Evolutionary conservation across 2,888 invertebrate genomes (phyloP), one percentile per base, ranked within the genome.

Genomic region (Pyrrhosoma nymphula): DNA sequence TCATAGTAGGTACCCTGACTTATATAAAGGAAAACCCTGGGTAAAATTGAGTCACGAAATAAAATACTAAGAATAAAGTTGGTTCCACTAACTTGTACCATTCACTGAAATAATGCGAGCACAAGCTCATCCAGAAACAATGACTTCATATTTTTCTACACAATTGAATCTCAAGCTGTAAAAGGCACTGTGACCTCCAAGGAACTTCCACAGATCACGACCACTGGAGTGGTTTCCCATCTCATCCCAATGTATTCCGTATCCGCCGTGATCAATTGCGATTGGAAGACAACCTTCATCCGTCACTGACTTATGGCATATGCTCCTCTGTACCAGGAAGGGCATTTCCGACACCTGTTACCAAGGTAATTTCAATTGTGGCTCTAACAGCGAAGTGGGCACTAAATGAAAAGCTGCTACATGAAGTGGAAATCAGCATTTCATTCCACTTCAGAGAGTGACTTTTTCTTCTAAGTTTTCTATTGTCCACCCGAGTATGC

Each of bases 261-360:
- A 39, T 93, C 93, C 55, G 47, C 63, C 93, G 63, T 56, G 93
- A 93, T 93, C 47, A 69, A 93, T 75, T 93, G 93, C 55, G 69
- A 69, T 47, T n/a, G 56, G 93, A 55, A 69, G 75, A 93, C 69
- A 63, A 75, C 93, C 93, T 93, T 93, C 93, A 55, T 55, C 93
- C 26, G 69, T 10, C 93, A 75, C 69, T 35, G 82, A 12, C 82
- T 82, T 35, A 82, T 30, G 82, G 14, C 30, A 35, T 35, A 14
- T n/a, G 14, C 82, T 82, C 26, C 82, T 35, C 14, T 35, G 2
- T 18, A 60, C 20, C 60, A 60, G 60, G 60, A 60, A 60, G 60
- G 12, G 60, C 20, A 35, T 82, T 18, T 35, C 82, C 30, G 10
- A 82, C 82, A 35, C 18, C 26, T 16, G 14, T 82, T 82, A 35